These are phyloP conservation scores for Molossus alvarezi DNA, from an alignment of 2,797 vertebrate species.

Conservation along the genomic window DNA sequence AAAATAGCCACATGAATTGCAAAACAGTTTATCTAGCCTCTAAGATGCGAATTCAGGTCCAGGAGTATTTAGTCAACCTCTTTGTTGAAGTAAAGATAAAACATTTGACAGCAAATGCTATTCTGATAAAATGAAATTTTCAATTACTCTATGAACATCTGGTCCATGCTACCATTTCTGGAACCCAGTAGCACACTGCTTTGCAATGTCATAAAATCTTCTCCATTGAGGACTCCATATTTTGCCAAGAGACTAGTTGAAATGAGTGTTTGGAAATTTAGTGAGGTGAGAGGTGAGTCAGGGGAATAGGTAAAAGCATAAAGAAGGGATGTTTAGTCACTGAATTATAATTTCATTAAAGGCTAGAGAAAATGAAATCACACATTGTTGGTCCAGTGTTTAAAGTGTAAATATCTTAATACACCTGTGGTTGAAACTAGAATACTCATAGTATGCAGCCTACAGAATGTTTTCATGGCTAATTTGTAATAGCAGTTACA, in stretches of 20 bases:
- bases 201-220: conserved; percentile 85
- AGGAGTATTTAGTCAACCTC: conserved; percentile 92
- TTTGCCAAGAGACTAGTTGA: conserved; percentile 78
- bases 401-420: conserved; percentile 58
- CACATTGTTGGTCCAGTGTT: conserved; percentile 45
- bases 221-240: conserved; percentile 76
- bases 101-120: conserved; percentile 91
- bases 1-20: conserved; percentile 92
- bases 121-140: conserved; percentile 93
- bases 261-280: conserved; percentile 78
- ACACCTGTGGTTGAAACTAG: neutral
- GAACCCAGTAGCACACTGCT: conserved; percentile 71
- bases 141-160: conserved; percentile 91
- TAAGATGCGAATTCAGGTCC: conserved; percentile 95
- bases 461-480: conserved; percentile 69
- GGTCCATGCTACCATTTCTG: conserved; percentile 85
- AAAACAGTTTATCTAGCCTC: conserved; percentile 93
- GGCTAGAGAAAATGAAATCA: conserved; percentile 72
- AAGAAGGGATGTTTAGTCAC: conserved; percentile 57
- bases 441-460: neutral
- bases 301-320: conserved; percentile 64
- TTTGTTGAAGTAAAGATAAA: conserved; percentile 93
- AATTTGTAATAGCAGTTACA: neutral
- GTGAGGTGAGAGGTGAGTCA: conserved; percentile 69
- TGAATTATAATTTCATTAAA: conserved; percentile 75